Conservation (phyloP, 2,888 invertebrate species). For the Eupsilia transversa region DNA sequence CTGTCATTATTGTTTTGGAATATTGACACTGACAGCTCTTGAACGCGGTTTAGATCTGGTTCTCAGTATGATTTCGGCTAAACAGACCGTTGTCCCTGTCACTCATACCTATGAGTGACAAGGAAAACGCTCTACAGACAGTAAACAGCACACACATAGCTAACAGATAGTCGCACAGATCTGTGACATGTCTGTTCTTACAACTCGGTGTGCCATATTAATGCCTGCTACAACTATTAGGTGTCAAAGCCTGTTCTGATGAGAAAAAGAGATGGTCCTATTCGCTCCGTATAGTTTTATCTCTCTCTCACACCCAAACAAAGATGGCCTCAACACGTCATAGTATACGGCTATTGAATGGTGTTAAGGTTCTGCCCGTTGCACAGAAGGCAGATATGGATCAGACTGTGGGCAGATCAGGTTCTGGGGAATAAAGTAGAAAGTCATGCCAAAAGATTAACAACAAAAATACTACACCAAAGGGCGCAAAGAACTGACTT, state of each 20-base stretch:
- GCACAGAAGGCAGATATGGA: neutral
- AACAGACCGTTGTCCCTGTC: no score
- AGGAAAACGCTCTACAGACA: no score
- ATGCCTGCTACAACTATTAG: no score
- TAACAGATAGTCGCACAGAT: no score
- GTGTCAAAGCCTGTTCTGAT: neutral
- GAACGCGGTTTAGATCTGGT: neutral
- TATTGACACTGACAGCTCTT: neutral
- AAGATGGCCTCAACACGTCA: neutral
- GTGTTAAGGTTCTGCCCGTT: neutral
- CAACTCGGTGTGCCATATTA: neutral
- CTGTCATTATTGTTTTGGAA: neutral
- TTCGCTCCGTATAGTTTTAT: neutral
- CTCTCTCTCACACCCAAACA: neutral
- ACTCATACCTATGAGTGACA: neutral
- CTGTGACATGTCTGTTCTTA: neutral
- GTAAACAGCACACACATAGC: no score
- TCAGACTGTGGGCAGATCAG: neutral
- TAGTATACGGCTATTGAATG: neutral
- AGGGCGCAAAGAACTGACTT: neutral
- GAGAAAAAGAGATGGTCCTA: neutral
- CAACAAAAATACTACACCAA: neutral
- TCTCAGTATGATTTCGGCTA: neutral
- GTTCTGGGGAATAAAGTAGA: neutral
- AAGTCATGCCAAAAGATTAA: conserved; percentile 23